These are phyloP conservation scores for Synanthedon myopaeformis DNA, from an alignment of 2,888 invertebrate species.

Conservation along the genomic window DNA sequence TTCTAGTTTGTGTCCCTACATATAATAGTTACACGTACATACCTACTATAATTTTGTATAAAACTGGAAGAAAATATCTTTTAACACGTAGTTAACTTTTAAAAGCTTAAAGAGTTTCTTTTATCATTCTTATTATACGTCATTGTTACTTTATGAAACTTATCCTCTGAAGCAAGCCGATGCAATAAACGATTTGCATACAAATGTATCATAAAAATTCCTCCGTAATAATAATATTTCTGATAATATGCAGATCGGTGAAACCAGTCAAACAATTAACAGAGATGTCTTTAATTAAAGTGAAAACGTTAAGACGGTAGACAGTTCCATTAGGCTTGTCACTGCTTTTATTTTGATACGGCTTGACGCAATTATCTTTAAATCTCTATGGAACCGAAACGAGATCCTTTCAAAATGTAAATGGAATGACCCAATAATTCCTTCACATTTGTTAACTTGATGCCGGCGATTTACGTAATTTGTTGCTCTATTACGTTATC, in stretches of 20 bases:
- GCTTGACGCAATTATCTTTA: conserved; percentile 26
- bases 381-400: conserved; percentile 15
- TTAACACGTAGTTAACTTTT: no score
- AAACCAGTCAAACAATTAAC: conserved; percentile 18
- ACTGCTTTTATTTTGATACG: conserved; percentile 19
- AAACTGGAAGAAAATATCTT: no score
- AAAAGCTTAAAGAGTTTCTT: conserved; percentile 8
- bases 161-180: not conserved
- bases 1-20: no score
- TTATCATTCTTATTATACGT: conserved; percentile 9
- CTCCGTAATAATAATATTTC: conserved; percentile 9
- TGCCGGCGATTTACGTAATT: conserved; percentile 4
- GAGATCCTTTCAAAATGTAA: conserved; percentile 17
- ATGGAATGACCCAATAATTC: conserved; percentile 17
- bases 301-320: conserved; percentile 14
- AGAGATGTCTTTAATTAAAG: conserved; percentile 26
- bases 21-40: no score
- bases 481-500: conserved; percentile 4
- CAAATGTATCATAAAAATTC: conserved; percentile 13
- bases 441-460: conserved; percentile 7
- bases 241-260: conserved; percentile 9
- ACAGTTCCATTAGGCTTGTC: conserved; percentile 22
- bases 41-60: no score
- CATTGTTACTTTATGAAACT: conserved; percentile 6
- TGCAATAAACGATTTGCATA: conserved; percentile 15